Evolutionary conservation across 2,888 invertebrate genomes (phyloP).

Genomic region (Schizotus pectinicornis): DNA sequence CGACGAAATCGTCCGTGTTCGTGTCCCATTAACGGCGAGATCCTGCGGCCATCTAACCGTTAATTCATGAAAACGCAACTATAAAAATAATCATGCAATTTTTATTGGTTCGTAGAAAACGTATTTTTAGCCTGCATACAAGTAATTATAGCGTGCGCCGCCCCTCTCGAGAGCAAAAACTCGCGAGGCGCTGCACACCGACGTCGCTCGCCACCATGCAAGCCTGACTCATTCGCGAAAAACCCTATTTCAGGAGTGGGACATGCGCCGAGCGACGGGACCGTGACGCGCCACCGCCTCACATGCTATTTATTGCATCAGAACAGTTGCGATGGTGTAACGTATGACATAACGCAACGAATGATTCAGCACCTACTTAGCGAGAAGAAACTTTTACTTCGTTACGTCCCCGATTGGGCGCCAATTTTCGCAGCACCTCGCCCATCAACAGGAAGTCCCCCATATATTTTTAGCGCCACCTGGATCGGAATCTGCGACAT

Average conservation of each 20-base stretch:
- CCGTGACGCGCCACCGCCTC: background rate
- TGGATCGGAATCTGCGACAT: no score
- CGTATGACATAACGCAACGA: constrained; percentile 27
- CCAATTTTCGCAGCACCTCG: background rate
- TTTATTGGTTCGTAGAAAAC: constrained; percentile 26
- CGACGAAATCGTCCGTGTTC: constrained; percentile 1
- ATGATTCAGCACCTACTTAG: constrained; percentile 25
- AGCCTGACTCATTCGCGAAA: constrained; percentile 3
- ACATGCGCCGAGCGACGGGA: background rate
- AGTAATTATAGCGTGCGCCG: constrained; percentile 5
- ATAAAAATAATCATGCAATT: constrained; percentile 33
- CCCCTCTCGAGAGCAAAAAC: background rate
- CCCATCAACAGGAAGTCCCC: no score
- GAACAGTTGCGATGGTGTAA: constrained; percentile 24
- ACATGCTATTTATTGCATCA: constrained; percentile 21
- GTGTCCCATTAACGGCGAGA: background rate
- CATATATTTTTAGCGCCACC: no score
- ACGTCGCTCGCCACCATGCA: background rate
- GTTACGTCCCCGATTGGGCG: no score
- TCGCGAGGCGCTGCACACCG: no score
- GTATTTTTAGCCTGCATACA: constrained; percentile 27
- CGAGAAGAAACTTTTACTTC: constrained; percentile 25
- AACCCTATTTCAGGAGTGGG: constrained; percentile 1
- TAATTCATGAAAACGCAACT: constrained; percentile 22
- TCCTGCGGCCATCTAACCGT: background rate